Evolutionary conservation across 2,113 vertebrate genomes (phyloP).

Genomic region (Climacteris rufus): DNA sequence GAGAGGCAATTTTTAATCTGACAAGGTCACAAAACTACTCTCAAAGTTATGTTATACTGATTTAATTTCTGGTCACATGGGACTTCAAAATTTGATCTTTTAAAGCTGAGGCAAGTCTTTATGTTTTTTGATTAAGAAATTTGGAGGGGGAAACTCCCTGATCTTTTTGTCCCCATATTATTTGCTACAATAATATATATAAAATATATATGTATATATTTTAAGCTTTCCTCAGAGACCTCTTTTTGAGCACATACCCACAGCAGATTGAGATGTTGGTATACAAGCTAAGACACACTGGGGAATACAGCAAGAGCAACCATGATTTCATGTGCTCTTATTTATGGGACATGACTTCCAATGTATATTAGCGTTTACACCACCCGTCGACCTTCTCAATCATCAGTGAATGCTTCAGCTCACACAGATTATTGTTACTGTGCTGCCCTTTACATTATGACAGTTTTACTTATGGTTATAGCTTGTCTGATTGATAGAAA

Average conservation of each 20-base stretch:
- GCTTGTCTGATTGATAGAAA: not conserved
- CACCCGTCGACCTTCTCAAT: not conserved
- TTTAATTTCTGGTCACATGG: not conserved
- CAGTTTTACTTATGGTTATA: not conserved
- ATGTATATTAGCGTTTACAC: not conserved
- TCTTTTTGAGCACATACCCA: not conserved
- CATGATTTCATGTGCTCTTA: not conserved
- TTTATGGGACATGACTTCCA: not conserved
- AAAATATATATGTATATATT: not conserved
- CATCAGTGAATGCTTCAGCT: not conserved
- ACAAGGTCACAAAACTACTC: not conserved
- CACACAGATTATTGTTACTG: not conserved
- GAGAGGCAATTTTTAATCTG: not conserved
- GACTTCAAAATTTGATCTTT: not conserved
- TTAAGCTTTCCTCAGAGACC: not conserved
- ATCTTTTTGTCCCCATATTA: not conserved
- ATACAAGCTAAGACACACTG: not conserved
- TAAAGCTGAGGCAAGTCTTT: not conserved
- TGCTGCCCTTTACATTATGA: not conserved
- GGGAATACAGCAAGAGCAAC: not conserved
- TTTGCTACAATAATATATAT: no score
- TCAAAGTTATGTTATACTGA: not conserved
- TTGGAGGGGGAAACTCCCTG: not conserved
- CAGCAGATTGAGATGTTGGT: not conserved
- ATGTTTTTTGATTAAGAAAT: not conserved